Conservation (phyloP, 2,113 vertebrate genomes). For the Prunella himalayana region DNA sequence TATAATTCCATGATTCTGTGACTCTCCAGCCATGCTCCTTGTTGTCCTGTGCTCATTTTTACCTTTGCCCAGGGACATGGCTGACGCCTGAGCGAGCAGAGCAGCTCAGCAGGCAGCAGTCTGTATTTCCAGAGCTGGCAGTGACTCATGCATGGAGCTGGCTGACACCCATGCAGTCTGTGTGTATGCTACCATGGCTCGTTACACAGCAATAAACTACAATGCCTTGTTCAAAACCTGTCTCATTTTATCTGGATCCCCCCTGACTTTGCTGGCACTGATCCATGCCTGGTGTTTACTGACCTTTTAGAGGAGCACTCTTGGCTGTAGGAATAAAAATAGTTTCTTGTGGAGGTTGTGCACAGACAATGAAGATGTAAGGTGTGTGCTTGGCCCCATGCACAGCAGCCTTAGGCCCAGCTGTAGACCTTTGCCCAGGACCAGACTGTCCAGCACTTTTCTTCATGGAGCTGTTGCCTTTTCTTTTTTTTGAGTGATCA, state of each 20-base stretch:
- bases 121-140: background rate
- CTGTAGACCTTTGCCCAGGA: background rate
- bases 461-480: background rate
- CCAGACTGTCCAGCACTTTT: background rate
- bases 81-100: background rate
- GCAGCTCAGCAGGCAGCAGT: background rate
- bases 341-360: background rate
- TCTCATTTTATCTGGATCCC: background rate
- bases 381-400: rapidly evolving
- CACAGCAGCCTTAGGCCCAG: background rate
- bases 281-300: background rate
- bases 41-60: background rate
- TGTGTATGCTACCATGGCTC: background rate
- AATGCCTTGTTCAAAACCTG: background rate
- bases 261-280: background rate
- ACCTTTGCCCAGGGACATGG: background rate
- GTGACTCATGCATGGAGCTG: background rate
- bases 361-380: background rate
- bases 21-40: background rate
- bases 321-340: background rate
- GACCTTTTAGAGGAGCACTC: background rate
- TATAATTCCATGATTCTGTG: background rate
- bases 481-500: background rate
- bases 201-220: background rate
- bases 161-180: background rate